Base-by-base conservation (phyloP, 2,888 invertebrate genomes). In the Aleiodes testaceus region DNA sequence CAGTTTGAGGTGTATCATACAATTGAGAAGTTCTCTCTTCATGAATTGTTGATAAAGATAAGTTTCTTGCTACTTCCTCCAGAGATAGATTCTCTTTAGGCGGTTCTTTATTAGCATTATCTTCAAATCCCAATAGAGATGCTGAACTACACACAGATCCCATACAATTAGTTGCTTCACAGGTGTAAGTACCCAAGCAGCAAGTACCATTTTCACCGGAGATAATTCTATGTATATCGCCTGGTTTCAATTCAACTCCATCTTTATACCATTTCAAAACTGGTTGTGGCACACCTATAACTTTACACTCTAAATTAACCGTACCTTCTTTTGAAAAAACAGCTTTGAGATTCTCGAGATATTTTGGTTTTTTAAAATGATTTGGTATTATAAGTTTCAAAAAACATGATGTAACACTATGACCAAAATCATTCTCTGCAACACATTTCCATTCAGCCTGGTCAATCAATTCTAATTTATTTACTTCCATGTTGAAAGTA, bases 181-280 rank as follows among this genome's bases (percentile, higher is more conserved):
- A 97, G 0, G 96, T 96, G 80, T 97, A 97, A 0, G 95, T 96
- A 1, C 96, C 96, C 66, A 96, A 89, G 78, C 96, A 96, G 81
- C 96, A 96, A 0, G 95, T 95, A 5, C 96, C 96, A 85, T 96
- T 95, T 88, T 95, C 94, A 0, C 96, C 96, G 0, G 96, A 95
- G 79, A 95, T 96, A 61, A 97, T 96, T 82, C 94, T 91, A 82
- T 97, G 96, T 80, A 97, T 96, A 83, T 97, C 97, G 0, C 97
- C 97, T 0, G 97, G 95, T 83, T 96, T 96, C 0, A 97, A 86
- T 84, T 96, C 96, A 68, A 93, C 92, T 0, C 96, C 96, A 84
- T 97, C 97, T 88, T 97, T 97, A 85, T 95, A 97, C 97, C 97
- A 97, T 82, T 95, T 96, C 0, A 97, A 88, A n/a, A 93, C 89